Conservation (phyloP, 2,113 vertebrate species). For the Pseudorhombus dupliciocellatus region DNA sequence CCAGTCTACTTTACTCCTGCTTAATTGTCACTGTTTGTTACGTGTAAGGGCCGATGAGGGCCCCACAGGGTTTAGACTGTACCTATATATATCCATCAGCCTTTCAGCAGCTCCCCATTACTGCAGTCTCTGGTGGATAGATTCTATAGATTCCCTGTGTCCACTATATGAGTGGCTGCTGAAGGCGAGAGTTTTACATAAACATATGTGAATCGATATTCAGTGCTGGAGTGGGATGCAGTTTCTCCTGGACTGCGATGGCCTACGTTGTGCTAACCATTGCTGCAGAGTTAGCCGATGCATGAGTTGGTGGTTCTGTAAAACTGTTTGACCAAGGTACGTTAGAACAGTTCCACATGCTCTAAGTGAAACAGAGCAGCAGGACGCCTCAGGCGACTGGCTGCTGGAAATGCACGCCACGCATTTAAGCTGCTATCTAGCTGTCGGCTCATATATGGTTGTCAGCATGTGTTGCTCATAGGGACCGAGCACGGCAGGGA, state of each 20-base stretch:
- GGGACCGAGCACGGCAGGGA: constrained; percentile 35
- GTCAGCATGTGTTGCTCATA: constrained; percentile 40
- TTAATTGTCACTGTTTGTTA: neutral
- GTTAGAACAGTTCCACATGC: neutral
- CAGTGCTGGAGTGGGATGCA: neutral
- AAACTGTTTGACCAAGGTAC: neutral
- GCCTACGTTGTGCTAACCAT: neutral
- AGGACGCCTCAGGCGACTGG: neutral
- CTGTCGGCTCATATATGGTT: constrained; percentile 16
- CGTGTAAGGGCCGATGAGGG: neutral
- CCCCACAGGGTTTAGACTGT: neutral
- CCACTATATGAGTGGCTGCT: neutral
- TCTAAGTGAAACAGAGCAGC: neutral
- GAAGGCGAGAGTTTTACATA: neutral
- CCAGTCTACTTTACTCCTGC: constrained; percentile 13
- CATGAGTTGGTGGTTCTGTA: neutral
- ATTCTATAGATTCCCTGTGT: neutral
- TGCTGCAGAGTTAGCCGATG: neutral
- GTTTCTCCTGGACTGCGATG: neutral
- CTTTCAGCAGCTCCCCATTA: neutral
- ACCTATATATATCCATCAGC: neutral
- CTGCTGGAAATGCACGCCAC: neutral
- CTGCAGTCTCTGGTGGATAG: neutral
- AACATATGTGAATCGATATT: neutral
- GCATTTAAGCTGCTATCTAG: neutral